Conservation (phyloP, 2,113 vertebrate genomes). For the Centrocercus urophasianus region DNA sequence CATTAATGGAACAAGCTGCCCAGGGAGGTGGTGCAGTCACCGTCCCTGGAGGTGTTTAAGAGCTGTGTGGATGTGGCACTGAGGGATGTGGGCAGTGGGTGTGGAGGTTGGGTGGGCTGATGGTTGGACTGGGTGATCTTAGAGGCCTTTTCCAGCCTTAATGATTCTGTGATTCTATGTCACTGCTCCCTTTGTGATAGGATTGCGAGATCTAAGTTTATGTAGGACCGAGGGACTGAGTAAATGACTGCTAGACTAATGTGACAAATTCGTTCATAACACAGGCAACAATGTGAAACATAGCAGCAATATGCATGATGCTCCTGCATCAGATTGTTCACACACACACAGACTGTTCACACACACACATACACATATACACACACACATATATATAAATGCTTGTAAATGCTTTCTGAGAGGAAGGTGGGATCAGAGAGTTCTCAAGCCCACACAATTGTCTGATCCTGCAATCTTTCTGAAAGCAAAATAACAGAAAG, state of each 20-base stretch:
- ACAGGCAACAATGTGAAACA: background rate
- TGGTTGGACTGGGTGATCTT: too few relatives aligned
- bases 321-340: background rate
- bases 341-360: background rate
- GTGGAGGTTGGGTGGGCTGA: too few relatives aligned
- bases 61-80: too few relatives aligned
- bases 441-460: conserved; percentile 23
- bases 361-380: background rate
- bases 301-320: background rate
- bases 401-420: background rate
- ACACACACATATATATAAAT: background rate
- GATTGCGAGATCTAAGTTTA: rapidly evolving
- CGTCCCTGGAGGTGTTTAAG: too few relatives aligned
- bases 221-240: background rate
- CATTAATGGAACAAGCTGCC: too few relatives aligned
- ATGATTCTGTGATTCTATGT: too few relatives aligned
- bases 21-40: too few relatives aligned
- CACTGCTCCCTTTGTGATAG: background rate
- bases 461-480: background rate
- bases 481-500: background rate
- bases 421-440: background rate
- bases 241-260: background rate
- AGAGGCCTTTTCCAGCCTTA: too few relatives aligned
- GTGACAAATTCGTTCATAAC: background rate
- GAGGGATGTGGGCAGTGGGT: too few relatives aligned